Conservation (phyloP, 2,113 vertebrate species). For the Dendrocopos noguchii region DNA sequence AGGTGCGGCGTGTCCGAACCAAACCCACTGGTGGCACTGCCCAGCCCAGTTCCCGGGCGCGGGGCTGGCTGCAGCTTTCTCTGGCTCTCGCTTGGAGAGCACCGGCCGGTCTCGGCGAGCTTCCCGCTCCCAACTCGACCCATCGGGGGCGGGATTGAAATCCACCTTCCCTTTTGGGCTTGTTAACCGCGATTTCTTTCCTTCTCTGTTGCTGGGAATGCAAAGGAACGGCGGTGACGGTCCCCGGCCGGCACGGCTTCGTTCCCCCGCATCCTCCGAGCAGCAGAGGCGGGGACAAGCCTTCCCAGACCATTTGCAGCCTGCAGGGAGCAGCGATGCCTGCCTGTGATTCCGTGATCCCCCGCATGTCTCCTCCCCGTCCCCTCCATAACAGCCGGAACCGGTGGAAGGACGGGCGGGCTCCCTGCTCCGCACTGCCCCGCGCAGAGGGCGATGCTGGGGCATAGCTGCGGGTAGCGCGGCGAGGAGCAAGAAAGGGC, state of each 20-base stretch:
- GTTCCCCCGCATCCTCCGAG: background rate
- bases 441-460: background rate
- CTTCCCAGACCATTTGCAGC: background rate
- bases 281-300: background rate
- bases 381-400: background rate
- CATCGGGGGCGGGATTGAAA: accelerated
- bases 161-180: background rate
- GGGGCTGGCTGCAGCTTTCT: background rate
- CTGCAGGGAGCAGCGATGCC: background rate
- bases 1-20: accelerated
- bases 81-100: accelerated
- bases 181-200: accelerated
- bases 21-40: accelerated
- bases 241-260: background rate
- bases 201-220: background rate
- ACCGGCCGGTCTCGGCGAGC: accelerated
- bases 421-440: background rate
- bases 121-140: accelerated
- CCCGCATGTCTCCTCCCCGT: background rate
- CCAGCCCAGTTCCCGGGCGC: accelerated
- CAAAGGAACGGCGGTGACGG: background rate
- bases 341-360: background rate
- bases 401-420: background rate
- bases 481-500: background rate
- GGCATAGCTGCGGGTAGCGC: background rate